phyloP scores from a whole-genome alignment of 2,888 invertebrate genomes.

The Papilio gigon region DNA sequence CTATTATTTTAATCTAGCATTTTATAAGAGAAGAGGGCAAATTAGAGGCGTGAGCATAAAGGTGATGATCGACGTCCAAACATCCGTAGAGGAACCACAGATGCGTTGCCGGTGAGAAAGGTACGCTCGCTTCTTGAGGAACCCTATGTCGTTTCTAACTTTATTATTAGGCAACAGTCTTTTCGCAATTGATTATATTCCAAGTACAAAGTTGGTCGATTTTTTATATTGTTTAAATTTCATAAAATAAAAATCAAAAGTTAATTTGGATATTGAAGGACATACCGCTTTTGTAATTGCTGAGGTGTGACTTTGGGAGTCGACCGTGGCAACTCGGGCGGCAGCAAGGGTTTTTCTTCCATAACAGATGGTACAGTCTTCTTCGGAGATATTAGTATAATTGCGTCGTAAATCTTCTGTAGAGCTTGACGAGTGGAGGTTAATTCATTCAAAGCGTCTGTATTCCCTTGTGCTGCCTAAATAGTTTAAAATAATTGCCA shows the following conservation, averaged over 20 bases:
- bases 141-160: too few relatives aligned
- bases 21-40: too few relatives aligned
- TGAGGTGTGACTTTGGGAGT: constrained; percentile 75
- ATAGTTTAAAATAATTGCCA: neutral
- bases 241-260: constrained; percentile 20
- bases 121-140: too few relatives aligned
- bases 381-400: constrained; percentile 83
- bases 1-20: too few relatives aligned
- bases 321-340: constrained; percentile 63
- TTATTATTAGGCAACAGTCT: too few relatives aligned
- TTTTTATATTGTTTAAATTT: neutral
- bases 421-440: constrained; percentile 83
- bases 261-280: constrained; percentile 33
- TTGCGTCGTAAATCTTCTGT: constrained; percentile 84
- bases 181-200: neutral
- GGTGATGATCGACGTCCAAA: too few relatives aligned
- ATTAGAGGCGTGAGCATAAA: too few relatives aligned
- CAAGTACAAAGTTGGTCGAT: constrained; percentile 19
- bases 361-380: constrained; percentile 80
- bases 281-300: constrained; percentile 76
- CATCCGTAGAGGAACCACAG: too few relatives aligned
- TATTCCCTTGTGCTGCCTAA: constrained; percentile 78
- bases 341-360: constrained; percentile 75
- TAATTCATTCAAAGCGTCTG: constrained; percentile 84
- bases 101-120: too few relatives aligned